Conservation (phyloP, 2,797 vertebrate genomes). For the Propithecus deckenii region DNA sequence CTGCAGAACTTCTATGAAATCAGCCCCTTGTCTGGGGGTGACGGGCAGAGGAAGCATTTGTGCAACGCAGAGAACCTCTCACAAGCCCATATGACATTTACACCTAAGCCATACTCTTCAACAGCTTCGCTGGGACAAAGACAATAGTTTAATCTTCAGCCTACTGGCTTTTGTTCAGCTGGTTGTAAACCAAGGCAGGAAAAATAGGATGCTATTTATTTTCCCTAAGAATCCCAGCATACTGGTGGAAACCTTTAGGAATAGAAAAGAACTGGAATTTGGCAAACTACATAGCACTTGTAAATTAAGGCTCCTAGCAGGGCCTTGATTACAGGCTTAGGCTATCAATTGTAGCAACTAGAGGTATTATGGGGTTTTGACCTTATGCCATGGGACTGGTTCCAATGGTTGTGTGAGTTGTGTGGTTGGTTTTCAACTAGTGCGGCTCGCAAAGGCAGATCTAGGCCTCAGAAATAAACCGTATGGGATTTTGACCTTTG, state of each 20-base stretch:
- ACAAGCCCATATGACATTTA: neutral
- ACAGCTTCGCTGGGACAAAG: neutral
- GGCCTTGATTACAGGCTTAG: neutral
- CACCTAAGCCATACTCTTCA: neutral
- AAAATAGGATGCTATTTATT: neutral
- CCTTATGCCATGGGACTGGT: neutral
- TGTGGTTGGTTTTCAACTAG: conserved; percentile 13
- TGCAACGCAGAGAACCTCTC: neutral
- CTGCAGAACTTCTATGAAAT: accelerated
- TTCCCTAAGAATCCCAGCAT: neutral
- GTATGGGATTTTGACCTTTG: conserved; percentile 42
- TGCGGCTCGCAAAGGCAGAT: neutral
- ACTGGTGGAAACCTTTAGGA: neutral
- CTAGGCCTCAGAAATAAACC: conserved; percentile 12
- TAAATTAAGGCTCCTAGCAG: neutral
- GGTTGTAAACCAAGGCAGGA: neutral
- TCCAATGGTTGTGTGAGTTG: neutral
- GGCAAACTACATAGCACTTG: neutral
- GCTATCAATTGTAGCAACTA: neutral
- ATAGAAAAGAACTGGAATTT: neutral
- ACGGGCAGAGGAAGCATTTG: neutral
- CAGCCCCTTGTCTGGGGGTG: neutral
- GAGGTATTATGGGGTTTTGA: neutral
- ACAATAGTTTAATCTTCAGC: neutral
- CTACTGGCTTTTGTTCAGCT: neutral